Evolutionary conservation across 2,797 vertebrate genomes (phyloP).

Genomic region (Myotis daubentonii): DNA sequence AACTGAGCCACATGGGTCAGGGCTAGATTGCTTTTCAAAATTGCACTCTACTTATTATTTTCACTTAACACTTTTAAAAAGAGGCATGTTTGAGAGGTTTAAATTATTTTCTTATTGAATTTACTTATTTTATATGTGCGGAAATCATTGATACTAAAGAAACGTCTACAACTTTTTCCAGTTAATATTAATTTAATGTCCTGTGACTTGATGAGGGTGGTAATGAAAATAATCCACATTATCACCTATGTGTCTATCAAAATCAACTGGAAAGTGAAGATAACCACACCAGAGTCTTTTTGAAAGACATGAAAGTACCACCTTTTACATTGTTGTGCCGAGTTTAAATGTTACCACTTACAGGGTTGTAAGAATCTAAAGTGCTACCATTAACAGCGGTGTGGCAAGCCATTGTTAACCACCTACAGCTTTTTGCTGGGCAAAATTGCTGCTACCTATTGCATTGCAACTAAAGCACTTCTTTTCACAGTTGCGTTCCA

Average conservation of each 20-base stretch:
- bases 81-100: not conserved
- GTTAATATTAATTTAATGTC: not conserved
- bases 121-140: not conserved
- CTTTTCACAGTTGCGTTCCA: slow-evolving; percentile 78
- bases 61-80: not conserved
- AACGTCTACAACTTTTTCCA: not conserved
- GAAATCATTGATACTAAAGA: not conserved
- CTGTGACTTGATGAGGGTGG: not conserved
- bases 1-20: too few species aligned
- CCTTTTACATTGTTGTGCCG: slow-evolving; percentile 56
- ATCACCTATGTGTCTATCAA: slow-evolving; percentile 22
- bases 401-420: slow-evolving; percentile 79
- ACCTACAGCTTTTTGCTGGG: slow-evolving; percentile 75
- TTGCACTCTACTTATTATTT: not conserved
- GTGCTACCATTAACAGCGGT: slow-evolving; percentile 73
- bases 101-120: not conserved
- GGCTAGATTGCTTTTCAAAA: not conserved
- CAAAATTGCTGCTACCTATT: slow-evolving; percentile 75
- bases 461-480: slow-evolving; percentile 73
- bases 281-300: slow-evolving; percentile 56
- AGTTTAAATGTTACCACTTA: slow-evolving; percentile 74
- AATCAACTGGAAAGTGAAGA: slow-evolving; percentile 65
- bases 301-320: slow-evolving; percentile 60
- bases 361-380: slow-evolving; percentile 75
- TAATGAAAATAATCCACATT: not conserved